Conservation (phyloP, 2,888 invertebrate genomes). For the Heliconius aoede region DNA sequence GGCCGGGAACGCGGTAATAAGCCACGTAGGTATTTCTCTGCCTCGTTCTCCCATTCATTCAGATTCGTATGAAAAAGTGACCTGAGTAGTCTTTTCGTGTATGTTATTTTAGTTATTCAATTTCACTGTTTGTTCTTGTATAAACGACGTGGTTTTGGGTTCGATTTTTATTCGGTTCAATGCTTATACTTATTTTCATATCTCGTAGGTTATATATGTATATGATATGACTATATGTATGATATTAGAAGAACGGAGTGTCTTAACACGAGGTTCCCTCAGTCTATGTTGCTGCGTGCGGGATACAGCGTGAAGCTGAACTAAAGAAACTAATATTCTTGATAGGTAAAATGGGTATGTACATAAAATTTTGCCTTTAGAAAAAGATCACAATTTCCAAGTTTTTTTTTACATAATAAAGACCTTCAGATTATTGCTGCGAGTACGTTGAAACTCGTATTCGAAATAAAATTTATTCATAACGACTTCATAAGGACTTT, state of each 20-base stretch:
- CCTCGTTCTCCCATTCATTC: conserved; percentile 31
- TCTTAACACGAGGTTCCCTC: too few relatives aligned
- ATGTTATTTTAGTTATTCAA: conserved; percentile 9
- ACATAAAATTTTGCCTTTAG: neutral
- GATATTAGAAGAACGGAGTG: too few relatives aligned
- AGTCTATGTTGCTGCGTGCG: too few relatives aligned
- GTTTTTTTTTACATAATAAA: conserved; percentile 15
- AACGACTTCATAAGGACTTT: conserved; percentile 13
- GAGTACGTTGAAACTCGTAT: conserved; percentile 16
- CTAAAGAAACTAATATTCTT: too few relatives aligned
- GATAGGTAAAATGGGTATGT: neutral
- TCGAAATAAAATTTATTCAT: conserved; percentile 20
- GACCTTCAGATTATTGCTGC: neutral
- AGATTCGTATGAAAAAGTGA: conserved; percentile 32
- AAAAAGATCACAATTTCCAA: conserved; percentile 10
- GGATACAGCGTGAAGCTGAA: too few relatives aligned
- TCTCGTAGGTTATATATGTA: too few relatives aligned
- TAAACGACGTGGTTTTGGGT: too few relatives aligned
- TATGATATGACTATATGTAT: too few relatives aligned
- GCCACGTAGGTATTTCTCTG: conserved; percentile 54
- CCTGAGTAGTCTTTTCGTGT: conserved; percentile 19
- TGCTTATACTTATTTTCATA: too few relatives aligned
- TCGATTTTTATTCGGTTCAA: too few relatives aligned
- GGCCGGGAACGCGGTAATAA: conserved; percentile 78
- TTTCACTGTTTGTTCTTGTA: neutral